These are phyloP conservation scores for Xerus inauris DNA, from an alignment of 2,113 vertebrate genomes.

Conservation along the genomic window DNA sequence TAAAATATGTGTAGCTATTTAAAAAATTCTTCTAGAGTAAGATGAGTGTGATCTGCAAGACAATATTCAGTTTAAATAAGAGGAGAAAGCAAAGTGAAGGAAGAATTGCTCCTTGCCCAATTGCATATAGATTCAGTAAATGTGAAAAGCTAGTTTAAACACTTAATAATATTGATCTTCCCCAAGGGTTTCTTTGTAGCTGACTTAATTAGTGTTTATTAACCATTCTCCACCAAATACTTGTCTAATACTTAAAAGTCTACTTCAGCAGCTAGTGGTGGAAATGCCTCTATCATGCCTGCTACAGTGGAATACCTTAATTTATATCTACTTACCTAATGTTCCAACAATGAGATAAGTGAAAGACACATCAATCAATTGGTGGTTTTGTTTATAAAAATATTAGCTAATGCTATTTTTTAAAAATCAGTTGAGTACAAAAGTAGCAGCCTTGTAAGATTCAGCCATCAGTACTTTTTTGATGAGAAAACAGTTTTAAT, in stretches of 20 bases:
- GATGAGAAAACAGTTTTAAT: constrained; percentile 21
- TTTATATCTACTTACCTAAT: constrained; percentile 42
- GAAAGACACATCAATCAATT: constrained; percentile 16
- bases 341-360: constrained; percentile 29
- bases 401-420: constrained; percentile 26
- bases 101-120: neutral
- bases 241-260: constrained; percentile 64
- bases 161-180: constrained; percentile 78
- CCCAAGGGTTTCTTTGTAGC: constrained; percentile 49
- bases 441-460: neutral
- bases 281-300: neutral
- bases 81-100: neutral
- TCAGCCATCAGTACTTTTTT: neutral
- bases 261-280: constrained; percentile 48
- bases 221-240: constrained; percentile 58
- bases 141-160: constrained; percentile 67
- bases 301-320: constrained; percentile 46
- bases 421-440: neutral
- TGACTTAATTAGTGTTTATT: constrained; percentile 76
- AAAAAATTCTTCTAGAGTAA: neutral
- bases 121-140: constrained; percentile 37
- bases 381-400: constrained; percentile 4
- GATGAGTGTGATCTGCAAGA: neutral
- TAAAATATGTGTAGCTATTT: neutral
- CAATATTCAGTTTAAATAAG: constrained; percentile 22